Conservation (phyloP, 1,140 invertebrate genomes). For the Dreissena rostriformis region DNA sequence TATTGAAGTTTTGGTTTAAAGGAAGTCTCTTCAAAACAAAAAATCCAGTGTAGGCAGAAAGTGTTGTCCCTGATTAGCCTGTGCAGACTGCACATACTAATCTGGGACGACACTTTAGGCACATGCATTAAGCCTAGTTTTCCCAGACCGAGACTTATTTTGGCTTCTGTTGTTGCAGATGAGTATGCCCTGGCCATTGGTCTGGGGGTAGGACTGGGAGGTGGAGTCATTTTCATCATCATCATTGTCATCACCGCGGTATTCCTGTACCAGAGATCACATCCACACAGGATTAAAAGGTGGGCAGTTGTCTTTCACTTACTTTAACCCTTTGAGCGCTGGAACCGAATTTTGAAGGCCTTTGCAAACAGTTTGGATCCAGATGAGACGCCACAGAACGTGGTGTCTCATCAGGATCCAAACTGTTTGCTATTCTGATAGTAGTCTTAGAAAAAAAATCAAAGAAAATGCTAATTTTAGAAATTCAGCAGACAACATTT, state of each 20-base stretch:
- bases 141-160: not conserved
- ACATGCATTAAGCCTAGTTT: too few species aligned
- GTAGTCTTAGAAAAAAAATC: too few species aligned
- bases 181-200: constrained; percentile 38
- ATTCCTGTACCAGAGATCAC: constrained; percentile 15
- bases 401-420: too few species aligned
- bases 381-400: too few species aligned
- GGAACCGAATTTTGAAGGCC: too few species aligned
- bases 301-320: too few species aligned
- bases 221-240: constrained; percentile 23
- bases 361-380: too few species aligned
- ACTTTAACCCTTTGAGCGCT: too few species aligned
- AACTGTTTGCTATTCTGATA: too few species aligned
- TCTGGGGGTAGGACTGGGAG: constrained; percentile 38
- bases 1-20: not conserved
- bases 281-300: not conserved
- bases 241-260: constrained; percentile 9
- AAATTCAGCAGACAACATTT: too few species aligned
- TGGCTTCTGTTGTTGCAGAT: constrained; percentile 29
- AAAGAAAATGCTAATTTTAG: too few species aligned
- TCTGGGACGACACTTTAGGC: not conserved
- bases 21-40: not conserved
- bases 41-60: constrained; percentile 1
- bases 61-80: not conserved
- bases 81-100: not conserved